phyloP scores from a whole-genome alignment of 2,888 invertebrate genomes.

The Eupithecia dodoneata region DNA sequence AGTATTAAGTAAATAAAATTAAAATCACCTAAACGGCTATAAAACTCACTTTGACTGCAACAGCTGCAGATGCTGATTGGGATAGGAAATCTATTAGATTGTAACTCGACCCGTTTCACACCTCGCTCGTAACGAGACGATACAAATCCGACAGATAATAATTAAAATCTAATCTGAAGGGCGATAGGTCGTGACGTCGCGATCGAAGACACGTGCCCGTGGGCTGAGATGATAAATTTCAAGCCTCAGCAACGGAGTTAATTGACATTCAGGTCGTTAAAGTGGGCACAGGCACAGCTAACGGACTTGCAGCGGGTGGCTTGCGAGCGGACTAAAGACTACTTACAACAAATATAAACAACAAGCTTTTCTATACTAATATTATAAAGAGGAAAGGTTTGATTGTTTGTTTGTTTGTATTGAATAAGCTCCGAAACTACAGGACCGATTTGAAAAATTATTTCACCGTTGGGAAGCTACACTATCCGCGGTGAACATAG shows the following conservation, averaged over 20 bases:
- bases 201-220: slow-evolving; percentile 52
- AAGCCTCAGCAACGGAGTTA: slow-evolving; percentile 59
- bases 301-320: slow-evolving; percentile 18
- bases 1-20: neutral
- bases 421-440: no score
- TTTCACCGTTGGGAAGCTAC: no score
- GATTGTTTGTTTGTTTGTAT: no score
- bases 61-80: slow-evolving; percentile 30
- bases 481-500: no score
- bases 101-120: slow-evolving; percentile 43
- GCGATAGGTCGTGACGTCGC: slow-evolving; percentile 45
- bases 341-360: neutral
- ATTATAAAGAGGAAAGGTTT: no score
- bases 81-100: slow-evolving; percentile 36
- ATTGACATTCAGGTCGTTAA: slow-evolving; percentile 58
- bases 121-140: slow-evolving; percentile 34
- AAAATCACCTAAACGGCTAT: slow-evolving; percentile 7
- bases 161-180: slow-evolving; percentile 42
- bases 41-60: slow-evolving; percentile 12
- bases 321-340: neutral
- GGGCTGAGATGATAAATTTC: slow-evolving; percentile 59
- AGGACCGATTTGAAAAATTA: no score
- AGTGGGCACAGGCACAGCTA: slow-evolving; percentile 50
- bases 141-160: slow-evolving; percentile 38
- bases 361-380: no score